Conservation (phyloP, 2,113 vertebrate species). For the Alligator mississippiensis region DNA sequence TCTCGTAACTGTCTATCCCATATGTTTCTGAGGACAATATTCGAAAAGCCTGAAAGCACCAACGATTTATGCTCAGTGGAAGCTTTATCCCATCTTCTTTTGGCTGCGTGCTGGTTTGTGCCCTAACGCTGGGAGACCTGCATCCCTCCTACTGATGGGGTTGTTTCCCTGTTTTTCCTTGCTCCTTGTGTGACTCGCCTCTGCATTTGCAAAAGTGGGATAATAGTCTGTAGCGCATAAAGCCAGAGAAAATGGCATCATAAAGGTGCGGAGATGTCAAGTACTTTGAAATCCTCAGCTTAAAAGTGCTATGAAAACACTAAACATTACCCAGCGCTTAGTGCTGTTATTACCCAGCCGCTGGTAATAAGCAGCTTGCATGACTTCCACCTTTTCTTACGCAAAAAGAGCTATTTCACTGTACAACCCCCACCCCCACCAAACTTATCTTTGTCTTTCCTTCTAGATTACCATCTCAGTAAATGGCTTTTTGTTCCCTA, state of each 20-base stretch:
- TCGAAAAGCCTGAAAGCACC: not conserved
- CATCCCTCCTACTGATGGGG: not conserved
- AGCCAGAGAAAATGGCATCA: not conserved
- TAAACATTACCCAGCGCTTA: not conserved
- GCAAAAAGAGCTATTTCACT: not conserved
- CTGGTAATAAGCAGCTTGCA: not conserved
- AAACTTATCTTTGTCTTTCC: not conserved
- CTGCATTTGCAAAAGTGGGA: not conserved
- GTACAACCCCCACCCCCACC: not conserved
- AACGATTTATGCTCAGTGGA: not conserved
- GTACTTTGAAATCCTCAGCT: not conserved
- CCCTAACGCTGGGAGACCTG: not conserved
- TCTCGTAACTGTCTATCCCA: not conserved
- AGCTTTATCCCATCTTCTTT: not conserved
- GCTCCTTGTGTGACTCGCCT: not conserved
- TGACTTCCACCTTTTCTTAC: not conserved
- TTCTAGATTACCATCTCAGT: conserved; percentile 1
- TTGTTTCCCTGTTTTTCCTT: not conserved
- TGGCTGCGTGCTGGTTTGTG: not conserved
- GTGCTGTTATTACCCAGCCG: not conserved
- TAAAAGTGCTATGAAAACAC: not conserved
- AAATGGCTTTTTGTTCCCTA: conserved; percentile 2
- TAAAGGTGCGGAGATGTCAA: not conserved
- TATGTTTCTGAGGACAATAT: not conserved
- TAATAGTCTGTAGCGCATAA: not conserved